Evolutionary conservation across 1,140 invertebrate genomes (phyloP).

Genomic region (Eriosoma lanigerum): DNA sequence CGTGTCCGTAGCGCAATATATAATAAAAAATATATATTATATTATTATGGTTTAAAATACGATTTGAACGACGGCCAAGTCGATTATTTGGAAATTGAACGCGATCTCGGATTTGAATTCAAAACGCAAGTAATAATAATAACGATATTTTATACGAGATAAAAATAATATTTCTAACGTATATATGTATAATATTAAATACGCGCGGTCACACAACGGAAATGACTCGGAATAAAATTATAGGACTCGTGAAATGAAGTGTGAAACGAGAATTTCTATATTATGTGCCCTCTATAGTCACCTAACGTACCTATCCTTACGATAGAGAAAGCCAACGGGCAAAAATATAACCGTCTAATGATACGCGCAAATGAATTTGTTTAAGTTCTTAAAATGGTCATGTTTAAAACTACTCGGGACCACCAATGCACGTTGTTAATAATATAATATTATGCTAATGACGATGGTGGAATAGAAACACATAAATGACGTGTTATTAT

Average conservation of each 20-base stretch:
- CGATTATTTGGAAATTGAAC: conserved; percentile 9
- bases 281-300: background rate
- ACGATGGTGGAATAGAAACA: background rate
- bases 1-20: too few relatives aligned
- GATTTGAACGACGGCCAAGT: conserved; percentile 12
- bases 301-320: background rate
- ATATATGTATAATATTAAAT: background rate
- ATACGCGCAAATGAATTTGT: conserved; percentile 40
- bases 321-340: conserved; percentile 17
- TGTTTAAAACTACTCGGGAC: conserved; percentile 16
- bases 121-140: background rate
- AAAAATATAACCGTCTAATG: conserved; percentile 29
- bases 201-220: background rate
- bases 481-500: background rate
- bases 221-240: conserved; percentile 25
- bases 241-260: conserved; percentile 22
- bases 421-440: conserved; percentile 5
- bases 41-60: too few relatives aligned
- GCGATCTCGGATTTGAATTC: conserved; percentile 4
- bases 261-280: conserved; percentile 24
- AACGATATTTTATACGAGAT: background rate
- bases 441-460: conserved; percentile 8
- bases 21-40: too few relatives aligned
- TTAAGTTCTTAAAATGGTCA: conserved; percentile 43
- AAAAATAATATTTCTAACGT: background rate